phyloP scores from a whole-genome alignment of 2,888 invertebrate species.

The Ceratothoa steindachneri region DNA sequence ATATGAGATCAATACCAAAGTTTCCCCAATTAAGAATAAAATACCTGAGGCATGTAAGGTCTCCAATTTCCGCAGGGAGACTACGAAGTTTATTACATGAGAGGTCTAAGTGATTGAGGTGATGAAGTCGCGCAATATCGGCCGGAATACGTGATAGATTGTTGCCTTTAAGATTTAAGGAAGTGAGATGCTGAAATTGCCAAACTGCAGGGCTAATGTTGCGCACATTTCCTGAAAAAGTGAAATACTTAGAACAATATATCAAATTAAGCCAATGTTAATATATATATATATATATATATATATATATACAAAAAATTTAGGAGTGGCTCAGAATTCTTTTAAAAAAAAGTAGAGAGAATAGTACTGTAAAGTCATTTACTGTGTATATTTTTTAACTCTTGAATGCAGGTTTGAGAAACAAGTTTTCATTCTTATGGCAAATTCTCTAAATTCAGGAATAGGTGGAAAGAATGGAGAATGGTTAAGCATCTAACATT shows the following conservation, averaged over 20 bases:
- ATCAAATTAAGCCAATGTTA: constrained; percentile 13
- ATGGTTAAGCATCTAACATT: too few species aligned
- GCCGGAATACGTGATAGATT: constrained; percentile 83
- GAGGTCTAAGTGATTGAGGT: constrained; percentile 82
- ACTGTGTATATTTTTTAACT: too few species aligned
- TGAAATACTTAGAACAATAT: not conserved
- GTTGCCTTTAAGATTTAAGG: constrained; percentile 93
- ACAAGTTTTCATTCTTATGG: too few species aligned
- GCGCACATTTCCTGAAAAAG: constrained; percentile 78
- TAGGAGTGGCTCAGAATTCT: too few species aligned
- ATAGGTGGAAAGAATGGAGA: too few species aligned
- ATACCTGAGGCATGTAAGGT: constrained; percentile 83
- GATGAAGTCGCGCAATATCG: constrained; percentile 78
- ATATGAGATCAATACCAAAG: too few species aligned
- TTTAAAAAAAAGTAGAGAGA: too few species aligned
- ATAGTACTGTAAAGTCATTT: too few species aligned
- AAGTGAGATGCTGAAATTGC: constrained; percentile 85
- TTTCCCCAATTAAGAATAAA: too few species aligned
- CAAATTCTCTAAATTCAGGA: too few species aligned
- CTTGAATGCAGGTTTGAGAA: too few species aligned
- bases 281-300: not conserved
- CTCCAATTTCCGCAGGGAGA: constrained; percentile 92
- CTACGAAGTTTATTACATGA: constrained; percentile 91
- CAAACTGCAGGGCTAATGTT: constrained; percentile 89
- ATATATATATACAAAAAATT: constrained; percentile 4